Percentiles rank a stretch among this genome's conserved stretches.
These are phyloP conservation scores for Drosophila kanapiae DNA, from an alignment of 1,140 invertebrate species.

Conservation along the genomic window DNA sequence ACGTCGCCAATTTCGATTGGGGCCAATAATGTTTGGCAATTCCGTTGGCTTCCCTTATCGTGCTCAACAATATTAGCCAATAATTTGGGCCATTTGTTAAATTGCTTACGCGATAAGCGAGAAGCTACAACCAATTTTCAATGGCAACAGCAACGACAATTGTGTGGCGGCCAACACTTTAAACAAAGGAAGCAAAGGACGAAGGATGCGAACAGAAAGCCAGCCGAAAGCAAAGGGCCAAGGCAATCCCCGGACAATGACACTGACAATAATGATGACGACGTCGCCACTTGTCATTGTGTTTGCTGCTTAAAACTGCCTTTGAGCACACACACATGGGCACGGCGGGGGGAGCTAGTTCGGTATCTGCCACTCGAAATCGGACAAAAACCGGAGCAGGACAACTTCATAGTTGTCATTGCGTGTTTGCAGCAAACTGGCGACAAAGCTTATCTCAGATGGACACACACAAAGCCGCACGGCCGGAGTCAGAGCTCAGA, in stretches of 20 bases:
- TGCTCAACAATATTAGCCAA: conserved; percentile 51
- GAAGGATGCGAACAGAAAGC: conserved; percentile 1
- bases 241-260: conserved; percentile 51
- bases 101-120: conserved; percentile 74
- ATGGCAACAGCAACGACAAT: conserved; percentile 62
- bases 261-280: conserved; percentile 40
- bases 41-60: conserved; percentile 47
- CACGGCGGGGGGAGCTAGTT: neutral
- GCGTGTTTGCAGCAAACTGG: conserved; percentile 78
- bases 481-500: conserved; percentile 33
- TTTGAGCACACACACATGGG: conserved; percentile 26
- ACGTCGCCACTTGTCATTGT: conserved; percentile 65
- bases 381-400: conserved; percentile 39
- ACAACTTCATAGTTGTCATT: conserved; percentile 73
- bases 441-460: conserved; percentile 76
- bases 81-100: conserved; percentile 77
- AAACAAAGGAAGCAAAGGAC: conserved; percentile 55
- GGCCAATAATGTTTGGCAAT: conserved; percentile 15
- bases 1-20: conserved; percentile 21
- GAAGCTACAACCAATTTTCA: conserved; percentile 36
- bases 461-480: conserved; percentile 72
- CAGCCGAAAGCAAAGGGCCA: conserved; percentile 7
- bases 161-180: conserved; percentile 74
- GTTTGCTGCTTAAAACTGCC: conserved; percentile 57
- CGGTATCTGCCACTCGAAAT: conserved; percentile 52